phyloP scores from a whole-genome alignment of 2,113 vertebrate species.

The Plecturocebus donacophilus region DNA sequence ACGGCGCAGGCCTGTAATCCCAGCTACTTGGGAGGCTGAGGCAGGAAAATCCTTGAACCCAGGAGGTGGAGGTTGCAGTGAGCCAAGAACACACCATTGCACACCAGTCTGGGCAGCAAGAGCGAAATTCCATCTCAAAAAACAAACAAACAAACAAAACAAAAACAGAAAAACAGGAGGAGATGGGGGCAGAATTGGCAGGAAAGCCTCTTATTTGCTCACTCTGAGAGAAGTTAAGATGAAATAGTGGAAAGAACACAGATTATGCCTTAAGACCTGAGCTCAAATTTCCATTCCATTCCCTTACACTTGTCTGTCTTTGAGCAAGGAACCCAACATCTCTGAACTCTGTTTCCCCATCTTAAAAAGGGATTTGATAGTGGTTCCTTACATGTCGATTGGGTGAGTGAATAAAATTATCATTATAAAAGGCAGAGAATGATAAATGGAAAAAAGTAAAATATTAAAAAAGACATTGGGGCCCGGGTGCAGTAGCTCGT shows the following conservation, averaged over 20 bases:
- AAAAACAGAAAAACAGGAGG: conserved; percentile 12
- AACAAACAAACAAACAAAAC: too few relatives aligned
- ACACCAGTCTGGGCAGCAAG: too few relatives aligned
- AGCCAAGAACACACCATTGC: too few relatives aligned
- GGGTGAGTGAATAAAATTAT: conserved; percentile 9
- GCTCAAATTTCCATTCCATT: neutral
- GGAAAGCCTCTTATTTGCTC: conserved; percentile 4
- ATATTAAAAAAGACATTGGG: neutral
- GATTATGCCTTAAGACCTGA: neutral
- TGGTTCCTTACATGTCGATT: neutral
- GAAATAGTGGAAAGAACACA: neutral
- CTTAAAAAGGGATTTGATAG: neutral
- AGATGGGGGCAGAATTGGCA: neutral
- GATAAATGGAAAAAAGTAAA: neutral
- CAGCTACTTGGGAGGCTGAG: too few relatives aligned
- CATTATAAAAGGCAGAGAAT: neutral
- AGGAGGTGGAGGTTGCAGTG: too few relatives aligned
- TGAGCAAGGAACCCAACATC: neutral
- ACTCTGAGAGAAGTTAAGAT: neutral
- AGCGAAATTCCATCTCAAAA: too few relatives aligned
- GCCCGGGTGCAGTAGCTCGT: too few relatives aligned
- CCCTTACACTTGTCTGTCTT: neutral
- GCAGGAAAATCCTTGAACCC: too few relatives aligned
- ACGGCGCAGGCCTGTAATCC: too few relatives aligned
- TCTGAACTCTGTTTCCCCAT: neutral